These are phyloP conservation scores for Platyrinchus mystaceus DNA, from an alignment of 2,797 vertebrate genomes.

Conservation along the genomic window DNA sequence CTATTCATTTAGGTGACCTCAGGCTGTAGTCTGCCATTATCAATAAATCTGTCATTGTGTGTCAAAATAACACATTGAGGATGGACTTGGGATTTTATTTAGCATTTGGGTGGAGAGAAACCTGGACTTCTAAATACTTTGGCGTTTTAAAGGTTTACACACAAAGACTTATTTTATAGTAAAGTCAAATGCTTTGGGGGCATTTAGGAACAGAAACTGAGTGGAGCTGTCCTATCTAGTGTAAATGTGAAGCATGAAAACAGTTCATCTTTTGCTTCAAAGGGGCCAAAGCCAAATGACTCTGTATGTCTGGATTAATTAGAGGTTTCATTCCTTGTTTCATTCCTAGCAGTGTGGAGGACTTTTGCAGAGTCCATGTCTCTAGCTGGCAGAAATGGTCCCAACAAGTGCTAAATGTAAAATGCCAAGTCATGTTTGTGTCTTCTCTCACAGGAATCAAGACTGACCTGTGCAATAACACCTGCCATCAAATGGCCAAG, in stretches of 20 bases:
- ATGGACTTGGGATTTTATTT: not conserved
- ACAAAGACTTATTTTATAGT: not conserved
- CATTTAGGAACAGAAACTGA: not conserved
- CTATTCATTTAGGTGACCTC: not conserved
- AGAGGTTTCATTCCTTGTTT: not conserved
- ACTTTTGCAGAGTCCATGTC: not conserved
- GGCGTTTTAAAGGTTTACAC: not conserved
- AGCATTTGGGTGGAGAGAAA: not conserved
- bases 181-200: not conserved
- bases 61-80: not conserved
- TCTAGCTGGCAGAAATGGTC: not conserved
- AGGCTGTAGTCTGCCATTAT: not conserved
- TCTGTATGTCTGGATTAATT: not conserved
- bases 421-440: not conserved
- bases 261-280: not conserved
- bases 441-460: conserved; percentile 78
- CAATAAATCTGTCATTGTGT: not conserved
- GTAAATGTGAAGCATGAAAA: not conserved
- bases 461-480: conserved; percentile 82
- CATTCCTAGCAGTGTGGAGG: not conserved
- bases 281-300: not conserved
- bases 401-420: not conserved
- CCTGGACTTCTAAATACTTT: not conserved
- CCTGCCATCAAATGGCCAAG: conserved; percentile 87
- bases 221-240: not conserved